phyloP scores from a whole-genome alignment of 1,140 invertebrate species.

The Bombus confusus region DNA sequence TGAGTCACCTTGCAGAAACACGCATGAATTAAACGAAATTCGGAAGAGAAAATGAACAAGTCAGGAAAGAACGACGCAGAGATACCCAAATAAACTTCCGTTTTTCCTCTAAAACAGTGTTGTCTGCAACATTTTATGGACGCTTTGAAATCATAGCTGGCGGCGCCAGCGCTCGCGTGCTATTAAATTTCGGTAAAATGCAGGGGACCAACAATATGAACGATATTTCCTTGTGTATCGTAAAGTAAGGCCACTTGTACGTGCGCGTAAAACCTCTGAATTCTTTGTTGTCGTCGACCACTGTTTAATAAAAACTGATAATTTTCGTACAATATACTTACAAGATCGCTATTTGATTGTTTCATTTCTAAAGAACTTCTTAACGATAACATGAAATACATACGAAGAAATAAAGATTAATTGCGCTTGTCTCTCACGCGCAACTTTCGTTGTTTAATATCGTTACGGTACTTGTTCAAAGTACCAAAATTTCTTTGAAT shows the following conservation, averaged over 20 bases:
- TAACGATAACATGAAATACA: too few relatives aligned
- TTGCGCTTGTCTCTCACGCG: too few relatives aligned
- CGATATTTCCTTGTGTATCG: not conserved
- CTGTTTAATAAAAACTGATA: not conserved
- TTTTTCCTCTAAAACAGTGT: not conserved
- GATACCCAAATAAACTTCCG: not conserved
- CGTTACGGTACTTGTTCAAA: too few relatives aligned
- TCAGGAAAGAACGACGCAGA: not conserved
- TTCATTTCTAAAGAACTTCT: not conserved
- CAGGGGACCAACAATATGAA: not conserved
- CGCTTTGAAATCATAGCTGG: conserved; percentile 1
- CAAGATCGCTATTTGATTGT: not conserved
- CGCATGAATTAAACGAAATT: conserved; percentile 10
- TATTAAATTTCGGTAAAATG: conserved; percentile 13
- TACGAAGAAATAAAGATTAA: too few relatives aligned
- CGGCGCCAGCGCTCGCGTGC: not conserved
- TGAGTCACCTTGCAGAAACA: not conserved
- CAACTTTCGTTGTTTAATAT: too few relatives aligned
- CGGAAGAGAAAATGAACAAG: not conserved
- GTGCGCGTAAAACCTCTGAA: not conserved
- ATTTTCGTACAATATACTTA: not conserved
- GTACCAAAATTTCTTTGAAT: too few relatives aligned
- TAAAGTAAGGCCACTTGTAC: not conserved
- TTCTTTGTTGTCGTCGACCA: not conserved
- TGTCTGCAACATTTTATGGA: conserved; percentile 1